Percentiles rank a stretch among this genome's conserved stretches.
Evolutionary conservation across 2,888 invertebrate species (phyloP).

Genomic region (Cheilosia variabilis): DNA sequence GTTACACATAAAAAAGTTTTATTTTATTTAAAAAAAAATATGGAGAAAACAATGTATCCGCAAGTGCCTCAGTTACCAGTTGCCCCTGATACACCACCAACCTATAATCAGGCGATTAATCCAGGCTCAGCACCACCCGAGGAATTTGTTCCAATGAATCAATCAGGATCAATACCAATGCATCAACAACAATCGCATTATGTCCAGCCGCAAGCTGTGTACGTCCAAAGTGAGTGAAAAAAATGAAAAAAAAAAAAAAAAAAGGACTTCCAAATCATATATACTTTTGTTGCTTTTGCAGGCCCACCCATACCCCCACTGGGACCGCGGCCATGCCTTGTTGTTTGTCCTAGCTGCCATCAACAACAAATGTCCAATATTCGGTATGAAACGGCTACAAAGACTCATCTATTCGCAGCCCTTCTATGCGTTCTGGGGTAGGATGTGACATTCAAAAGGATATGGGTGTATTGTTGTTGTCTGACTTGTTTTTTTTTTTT

Average conservation of each 20-base stretch:
- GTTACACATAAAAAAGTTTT: not conserved
- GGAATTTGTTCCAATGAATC: constrained; percentile 2
- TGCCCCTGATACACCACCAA: constrained; percentile 37
- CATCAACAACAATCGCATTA: constrained; percentile 9
- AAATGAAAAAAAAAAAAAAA: too few species aligned
- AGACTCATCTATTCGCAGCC: constrained; percentile 78
- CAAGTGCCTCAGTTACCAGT: constrained; percentile 21
- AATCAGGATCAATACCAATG: not conserved
- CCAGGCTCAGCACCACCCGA: constrained; percentile 14
- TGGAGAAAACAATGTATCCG: constrained; percentile 52
- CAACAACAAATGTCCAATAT: constrained; percentile 76
- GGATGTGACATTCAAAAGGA: not conserved
- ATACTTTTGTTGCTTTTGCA: not conserved
- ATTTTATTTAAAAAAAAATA: not conserved
- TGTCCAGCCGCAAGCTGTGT: constrained; percentile 8
- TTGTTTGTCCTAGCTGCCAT: constrained; percentile 78
- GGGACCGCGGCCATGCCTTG: constrained; percentile 54
- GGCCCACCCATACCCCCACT: constrained; percentile 38
- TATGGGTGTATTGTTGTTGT: not conserved
- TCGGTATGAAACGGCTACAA: constrained; percentile 75
- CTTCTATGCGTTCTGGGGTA: constrained; percentile 75
- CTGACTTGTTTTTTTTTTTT: not conserved
- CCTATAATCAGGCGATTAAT: constrained; percentile 24
- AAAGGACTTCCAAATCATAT: not conserved
- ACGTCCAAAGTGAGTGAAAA: constrained; percentile 49